These are phyloP conservation scores for Calyptomena viridis DNA, from an alignment of 2,113 vertebrate genomes.

Conservation along the genomic window DNA sequence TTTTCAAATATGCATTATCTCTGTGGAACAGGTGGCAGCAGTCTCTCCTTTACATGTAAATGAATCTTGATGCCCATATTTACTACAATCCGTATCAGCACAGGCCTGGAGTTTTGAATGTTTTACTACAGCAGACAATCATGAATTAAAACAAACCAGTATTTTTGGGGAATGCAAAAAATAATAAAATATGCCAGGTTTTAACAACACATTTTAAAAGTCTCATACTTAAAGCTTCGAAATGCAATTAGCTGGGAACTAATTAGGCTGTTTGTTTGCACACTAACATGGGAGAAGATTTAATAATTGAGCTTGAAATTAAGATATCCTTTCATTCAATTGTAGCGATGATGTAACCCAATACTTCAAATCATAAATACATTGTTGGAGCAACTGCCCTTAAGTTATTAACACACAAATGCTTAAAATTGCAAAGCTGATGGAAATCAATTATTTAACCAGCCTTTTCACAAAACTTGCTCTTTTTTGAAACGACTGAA, in stretches of 20 bases:
- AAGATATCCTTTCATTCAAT: neutral
- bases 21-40: slow-evolving; percentile 69
- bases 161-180: neutral
- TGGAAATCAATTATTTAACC: neutral
- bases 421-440: neutral
- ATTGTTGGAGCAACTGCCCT: neutral
- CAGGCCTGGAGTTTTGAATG: neutral
- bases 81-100: slow-evolving; percentile 32
- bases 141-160: neutral
- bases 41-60: slow-evolving; percentile 67
- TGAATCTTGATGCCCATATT: slow-evolving; percentile 41
- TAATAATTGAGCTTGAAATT: neutral
- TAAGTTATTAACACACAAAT: neutral
- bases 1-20: slow-evolving; percentile 70
- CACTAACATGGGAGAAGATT: neutral
- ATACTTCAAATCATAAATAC: neutral
- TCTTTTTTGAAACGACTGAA: neutral
- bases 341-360: neutral
- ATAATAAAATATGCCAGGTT: neutral
- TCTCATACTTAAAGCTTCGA: neutral
- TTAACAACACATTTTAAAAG: neutral
- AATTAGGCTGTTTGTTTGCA: neutral
- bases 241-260: neutral
- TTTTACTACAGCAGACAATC: neutral
- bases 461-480: neutral